phyloP scores from a whole-genome alignment of 2,113 vertebrate species.

The Puntigrus tetrazona region DNA sequence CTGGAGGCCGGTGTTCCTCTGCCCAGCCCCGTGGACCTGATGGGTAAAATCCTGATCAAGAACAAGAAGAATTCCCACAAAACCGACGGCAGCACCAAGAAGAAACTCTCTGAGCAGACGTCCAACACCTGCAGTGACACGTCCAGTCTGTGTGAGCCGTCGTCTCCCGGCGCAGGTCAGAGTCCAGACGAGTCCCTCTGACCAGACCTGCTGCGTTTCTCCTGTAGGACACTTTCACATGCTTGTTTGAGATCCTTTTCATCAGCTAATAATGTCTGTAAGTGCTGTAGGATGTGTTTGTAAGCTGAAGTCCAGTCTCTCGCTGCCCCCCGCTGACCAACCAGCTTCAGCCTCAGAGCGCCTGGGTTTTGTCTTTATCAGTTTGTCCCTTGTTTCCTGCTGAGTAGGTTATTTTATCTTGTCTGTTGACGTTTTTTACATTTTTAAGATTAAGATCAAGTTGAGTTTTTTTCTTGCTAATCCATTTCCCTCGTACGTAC shows the following conservation, averaged over 20 bases:
- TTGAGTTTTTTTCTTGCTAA: background rate
- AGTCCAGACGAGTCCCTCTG: too few species aligned
- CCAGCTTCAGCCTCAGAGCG: background rate
- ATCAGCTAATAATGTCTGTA: too few species aligned
- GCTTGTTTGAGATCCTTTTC: too few species aligned
- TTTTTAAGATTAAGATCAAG: background rate
- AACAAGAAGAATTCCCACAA: conserved; percentile 98
- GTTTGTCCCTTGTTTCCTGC: background rate
- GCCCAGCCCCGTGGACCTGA: conserved; percentile 93
- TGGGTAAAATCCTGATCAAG: conserved; percentile 97
- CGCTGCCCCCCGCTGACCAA: conserved; percentile 66
- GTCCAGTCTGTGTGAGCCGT: conserved; percentile 92
- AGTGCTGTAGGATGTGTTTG: too few species aligned
- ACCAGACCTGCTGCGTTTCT: too few species aligned
- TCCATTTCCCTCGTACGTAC: background rate
- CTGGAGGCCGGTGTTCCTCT: conserved; percentile 87
- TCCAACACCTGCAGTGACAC: conserved; percentile 93
- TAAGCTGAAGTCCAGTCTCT: too few species aligned
- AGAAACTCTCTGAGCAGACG: conserved; percentile 91
- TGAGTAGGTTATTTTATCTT: background rate
- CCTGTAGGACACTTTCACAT: too few species aligned
- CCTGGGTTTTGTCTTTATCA: background rate
- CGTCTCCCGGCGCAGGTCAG: conserved; percentile 90
- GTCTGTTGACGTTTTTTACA: background rate
- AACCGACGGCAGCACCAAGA: conserved; percentile 86